These are phyloP conservation scores for Bos javanicus DNA, from an alignment of 2,113 vertebrate genomes.

Conservation along the genomic window DNA sequence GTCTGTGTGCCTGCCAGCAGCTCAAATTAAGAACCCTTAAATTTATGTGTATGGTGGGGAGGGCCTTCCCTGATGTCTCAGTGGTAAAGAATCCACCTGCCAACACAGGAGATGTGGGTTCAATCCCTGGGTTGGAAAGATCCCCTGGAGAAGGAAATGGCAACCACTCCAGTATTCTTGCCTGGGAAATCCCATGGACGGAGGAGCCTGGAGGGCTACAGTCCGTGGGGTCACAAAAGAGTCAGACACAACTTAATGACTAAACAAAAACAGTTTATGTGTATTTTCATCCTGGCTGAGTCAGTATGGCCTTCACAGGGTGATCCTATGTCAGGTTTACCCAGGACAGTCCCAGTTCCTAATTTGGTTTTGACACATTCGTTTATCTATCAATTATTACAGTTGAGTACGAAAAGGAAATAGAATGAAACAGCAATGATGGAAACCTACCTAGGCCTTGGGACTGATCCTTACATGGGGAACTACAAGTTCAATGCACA, in stretches of 20 bases:
- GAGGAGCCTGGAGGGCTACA: neutral
- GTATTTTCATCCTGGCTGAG: neutral
- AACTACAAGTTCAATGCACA: neutral
- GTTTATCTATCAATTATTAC: neutral
- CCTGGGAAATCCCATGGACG: neutral
- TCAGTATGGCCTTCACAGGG: neutral
- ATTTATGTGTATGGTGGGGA: neutral
- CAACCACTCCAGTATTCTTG: neutral
- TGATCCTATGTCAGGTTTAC: neutral
- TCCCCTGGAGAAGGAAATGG: neutral
- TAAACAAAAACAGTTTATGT: neutral
- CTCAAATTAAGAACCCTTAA: neutral
- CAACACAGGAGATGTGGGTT: neutral
- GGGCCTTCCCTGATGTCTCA: neutral
- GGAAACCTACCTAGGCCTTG: neutral
- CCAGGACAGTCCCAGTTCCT: neutral
- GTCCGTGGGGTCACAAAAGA: neutral
- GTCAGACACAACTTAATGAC: neutral
- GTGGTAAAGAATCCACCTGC: neutral
- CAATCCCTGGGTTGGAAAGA: neutral
- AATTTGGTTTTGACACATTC: neutral
- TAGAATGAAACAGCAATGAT: neutral
- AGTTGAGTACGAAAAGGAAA: neutral
- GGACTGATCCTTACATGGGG: neutral
- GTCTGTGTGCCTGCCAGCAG: neutral